Evolutionary conservation across 2,888 invertebrate species (phyloP), one percentile per base, ranked within the genome.

Genomic region (Cacoxenus indagator): DNA sequence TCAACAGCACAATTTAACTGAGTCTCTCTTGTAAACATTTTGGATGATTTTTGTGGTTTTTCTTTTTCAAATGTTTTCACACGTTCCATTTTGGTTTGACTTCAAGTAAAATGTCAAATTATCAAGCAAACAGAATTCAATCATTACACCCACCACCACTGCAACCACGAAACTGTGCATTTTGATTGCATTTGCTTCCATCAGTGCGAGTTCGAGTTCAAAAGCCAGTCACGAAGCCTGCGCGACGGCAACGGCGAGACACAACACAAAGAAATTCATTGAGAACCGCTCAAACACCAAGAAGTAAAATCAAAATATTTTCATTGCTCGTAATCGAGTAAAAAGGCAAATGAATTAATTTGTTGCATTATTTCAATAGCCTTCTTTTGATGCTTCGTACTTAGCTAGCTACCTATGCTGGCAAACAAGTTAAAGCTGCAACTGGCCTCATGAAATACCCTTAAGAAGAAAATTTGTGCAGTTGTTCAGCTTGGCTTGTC

Each of bases 71-170:
- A 26, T 31, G 45, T 27, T 70, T 67, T 80, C 79, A 82, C 79
- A 80, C 79, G 82, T 80, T 80, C 79, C 76, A 82, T 80, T 82
- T 82, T 82, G 71, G 26, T 43, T 24, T 69, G 75, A 75, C 82
- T 71, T 4, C 37, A 14, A 14, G 37, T 82, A 75, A 82, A 82
- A 80, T 82, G 82, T 81, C 82, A 82, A 78, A 73, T 72, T 70
- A 75, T 37, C 43, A 65, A 19, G 6, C 70, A 9, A 17, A 19
- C 1, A 22, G 51, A 51, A 78, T 76, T 82, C 82, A 81, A 82
- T 80, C 79, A 82, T 78, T 81, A 74, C 76, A 80, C 77, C 77
- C 69, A 75, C 73, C 72, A 74, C 64, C 65, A 46, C 37, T 14
- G 37, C 8, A 37, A 4, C 37, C 5, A 31, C n/a, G n/a, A n/a